Percentiles rank a stretch among this genome's conserved stretches.
Conservation (phyloP, 2,888 invertebrate genomes). For the Odontocerum albicorne region DNA sequence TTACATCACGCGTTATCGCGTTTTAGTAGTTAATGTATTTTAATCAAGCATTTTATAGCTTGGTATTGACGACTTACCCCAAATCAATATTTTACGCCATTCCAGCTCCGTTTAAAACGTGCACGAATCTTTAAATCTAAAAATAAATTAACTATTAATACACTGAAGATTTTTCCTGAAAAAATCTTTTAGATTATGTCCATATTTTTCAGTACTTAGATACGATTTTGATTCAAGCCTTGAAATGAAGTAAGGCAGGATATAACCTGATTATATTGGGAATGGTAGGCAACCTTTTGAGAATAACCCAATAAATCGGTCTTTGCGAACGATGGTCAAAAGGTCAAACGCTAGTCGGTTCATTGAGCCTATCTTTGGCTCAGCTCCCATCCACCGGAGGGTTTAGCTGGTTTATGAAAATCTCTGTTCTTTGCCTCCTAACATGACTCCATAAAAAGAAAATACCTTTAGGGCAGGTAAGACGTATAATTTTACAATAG, state of each 20-base stretch:
- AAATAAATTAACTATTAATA: no score
- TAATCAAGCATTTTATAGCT: no score
- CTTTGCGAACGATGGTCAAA: conserved; percentile 30
- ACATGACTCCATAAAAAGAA: conserved; percentile 26
- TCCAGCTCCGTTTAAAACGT: no score
- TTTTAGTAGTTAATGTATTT: no score
- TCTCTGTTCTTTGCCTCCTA: conserved; percentile 21
- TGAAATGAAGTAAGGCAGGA: conserved; percentile 6
- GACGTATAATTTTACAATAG: conserved; percentile 30
- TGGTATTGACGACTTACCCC: no score
- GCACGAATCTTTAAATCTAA: no score
- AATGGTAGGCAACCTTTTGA: conserved; percentile 20
- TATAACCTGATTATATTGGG: conserved; percentile 30
- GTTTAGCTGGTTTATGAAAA: conserved; percentile 24
- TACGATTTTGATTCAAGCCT: background rate
- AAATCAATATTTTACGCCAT: no score
- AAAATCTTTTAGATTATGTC: no score
- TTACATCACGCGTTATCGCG: no score
- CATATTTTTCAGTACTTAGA: no score
- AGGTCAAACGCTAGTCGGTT: conserved; percentile 29
- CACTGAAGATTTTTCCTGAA: no score
- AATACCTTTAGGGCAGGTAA: conserved; percentile 13
- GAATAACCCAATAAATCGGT: conserved; percentile 33
- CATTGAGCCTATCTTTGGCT: conserved; percentile 21
- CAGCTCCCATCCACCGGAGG: conserved; percentile 12